These are phyloP conservation scores for Agonopterix heracliana DNA, from an alignment of 2,888 invertebrate species.

Conservation along the genomic window DNA sequence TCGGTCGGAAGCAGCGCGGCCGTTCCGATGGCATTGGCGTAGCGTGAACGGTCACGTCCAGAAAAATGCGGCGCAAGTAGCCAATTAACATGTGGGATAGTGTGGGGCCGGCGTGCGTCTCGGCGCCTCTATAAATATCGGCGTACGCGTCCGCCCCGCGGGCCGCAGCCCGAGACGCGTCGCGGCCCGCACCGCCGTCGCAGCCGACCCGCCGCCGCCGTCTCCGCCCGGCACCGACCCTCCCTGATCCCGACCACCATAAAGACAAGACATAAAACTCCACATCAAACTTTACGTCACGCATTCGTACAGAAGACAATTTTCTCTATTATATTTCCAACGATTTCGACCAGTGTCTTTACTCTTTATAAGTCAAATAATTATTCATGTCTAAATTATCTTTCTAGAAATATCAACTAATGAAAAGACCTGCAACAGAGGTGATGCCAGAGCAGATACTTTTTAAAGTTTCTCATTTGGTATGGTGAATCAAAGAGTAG, in stretches of 20 bases:
- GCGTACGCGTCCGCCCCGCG: slow-evolving; percentile 29
- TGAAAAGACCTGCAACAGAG: no score
- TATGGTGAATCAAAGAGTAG: no score
- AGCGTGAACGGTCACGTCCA: slow-evolving; percentile 56
- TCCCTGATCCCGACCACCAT: slow-evolving; percentile 28
- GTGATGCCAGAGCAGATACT: no score
- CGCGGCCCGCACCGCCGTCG: slow-evolving; percentile 14
- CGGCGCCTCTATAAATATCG: slow-evolving; percentile 67
- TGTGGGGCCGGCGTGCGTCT: slow-evolving; percentile 56
- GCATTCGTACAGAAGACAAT: slow-evolving; percentile 32
- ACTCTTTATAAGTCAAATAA: no score
- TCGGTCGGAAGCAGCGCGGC: slow-evolving; percentile 49
- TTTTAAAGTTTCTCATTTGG: no score
- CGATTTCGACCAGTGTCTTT: no score
- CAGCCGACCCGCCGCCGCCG: slow-evolving; percentile 35
- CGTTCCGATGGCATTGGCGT: slow-evolving; percentile 57
- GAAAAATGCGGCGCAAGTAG: slow-evolving; percentile 69
- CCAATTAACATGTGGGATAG: slow-evolving; percentile 68
- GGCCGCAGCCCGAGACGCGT: slow-evolving; percentile 15
- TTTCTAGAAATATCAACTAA: no score
- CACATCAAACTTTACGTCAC: slow-evolving; percentile 41
- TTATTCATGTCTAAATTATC: no score
- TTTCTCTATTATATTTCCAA: slow-evolving; percentile 27
- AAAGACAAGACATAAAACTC: slow-evolving; percentile 41
- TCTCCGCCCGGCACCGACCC: slow-evolving; percentile 41